These are phyloP conservation scores for Anodontia alba DNA, from an alignment of 2,888 invertebrate species.

Conservation along the genomic window DNA sequence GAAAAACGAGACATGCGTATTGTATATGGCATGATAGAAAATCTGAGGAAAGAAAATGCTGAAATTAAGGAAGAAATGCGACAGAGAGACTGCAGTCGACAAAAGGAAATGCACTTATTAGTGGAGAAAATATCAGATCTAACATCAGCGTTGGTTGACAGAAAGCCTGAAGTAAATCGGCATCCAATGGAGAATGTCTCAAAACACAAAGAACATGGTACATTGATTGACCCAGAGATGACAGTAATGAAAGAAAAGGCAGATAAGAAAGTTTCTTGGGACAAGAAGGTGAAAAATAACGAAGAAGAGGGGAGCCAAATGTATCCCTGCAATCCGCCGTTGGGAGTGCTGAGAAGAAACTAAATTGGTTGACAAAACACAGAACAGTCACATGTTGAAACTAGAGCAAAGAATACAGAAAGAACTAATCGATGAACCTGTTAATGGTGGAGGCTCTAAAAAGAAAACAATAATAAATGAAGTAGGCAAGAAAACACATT, in stretches of 20 bases:
- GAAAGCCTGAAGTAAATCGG: neutral
- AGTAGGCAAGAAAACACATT: neutral
- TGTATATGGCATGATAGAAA: too few relatives aligned
- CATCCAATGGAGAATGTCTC: neutral
- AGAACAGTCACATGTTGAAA: too few relatives aligned
- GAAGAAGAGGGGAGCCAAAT: neutral
- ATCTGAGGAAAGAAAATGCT: too few relatives aligned
- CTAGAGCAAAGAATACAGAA: neutral
- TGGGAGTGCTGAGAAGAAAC: neutral
- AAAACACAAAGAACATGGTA: neutral
- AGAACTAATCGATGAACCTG: neutral
- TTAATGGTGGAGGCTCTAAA: neutral
- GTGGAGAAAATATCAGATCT: slow-evolving; percentile 1
- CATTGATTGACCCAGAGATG: neutral
- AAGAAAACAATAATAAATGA: neutral
- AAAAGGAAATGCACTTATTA: neutral
- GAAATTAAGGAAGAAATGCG: slow-evolving; percentile 10
- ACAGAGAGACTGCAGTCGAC: neutral
- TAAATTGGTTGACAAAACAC: too few relatives aligned
- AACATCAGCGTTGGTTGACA: neutral
- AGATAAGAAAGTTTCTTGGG: neutral
- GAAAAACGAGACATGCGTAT: neutral
- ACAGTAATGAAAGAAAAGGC: neutral
- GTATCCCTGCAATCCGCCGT: neutral
- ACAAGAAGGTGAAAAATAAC: too few relatives aligned